Evolutionary conservation across 2,797 vertebrate genomes (phyloP).

Genomic region (Bucorvus abyssinicus): DNA sequence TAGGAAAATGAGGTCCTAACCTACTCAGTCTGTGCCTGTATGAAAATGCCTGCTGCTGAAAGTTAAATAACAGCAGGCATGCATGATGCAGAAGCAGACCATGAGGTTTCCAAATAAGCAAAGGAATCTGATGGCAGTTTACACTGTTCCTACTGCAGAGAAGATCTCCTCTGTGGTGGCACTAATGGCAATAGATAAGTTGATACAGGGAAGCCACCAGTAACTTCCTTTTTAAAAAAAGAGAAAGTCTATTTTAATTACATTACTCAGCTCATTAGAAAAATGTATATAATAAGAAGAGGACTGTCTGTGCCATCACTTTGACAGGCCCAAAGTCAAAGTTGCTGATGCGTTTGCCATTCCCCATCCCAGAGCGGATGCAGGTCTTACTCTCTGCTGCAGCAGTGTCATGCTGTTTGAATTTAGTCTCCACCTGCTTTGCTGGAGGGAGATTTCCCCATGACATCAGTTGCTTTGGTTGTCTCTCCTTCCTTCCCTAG

Average conservation of each 20-base stretch:
- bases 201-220: accelerated
- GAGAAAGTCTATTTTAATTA: not conserved
- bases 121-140: not conserved
- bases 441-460: not conserved
- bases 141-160: not conserved
- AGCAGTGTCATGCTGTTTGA: not conserved
- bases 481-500: not conserved
- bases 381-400: not conserved
- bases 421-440: accelerated
- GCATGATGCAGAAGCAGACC: not conserved
- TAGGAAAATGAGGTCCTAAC: not conserved
- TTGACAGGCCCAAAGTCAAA: not conserved
- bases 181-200: not conserved
- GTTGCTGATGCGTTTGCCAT: not conserved
- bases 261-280: not conserved
- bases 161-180: not conserved
- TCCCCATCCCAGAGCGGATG: not conserved
- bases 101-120: not conserved
- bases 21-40: not conserved
- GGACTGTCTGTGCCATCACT: not conserved
- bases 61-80: not conserved
- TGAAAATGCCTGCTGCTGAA: not conserved
- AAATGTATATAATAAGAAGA: not conserved
- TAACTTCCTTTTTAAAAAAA: not conserved
- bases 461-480: not conserved